A percentile compares a stretch with the other conserved stretches of the same genome.
Conservation (phyloP, 2,888 invertebrate genomes). For the Melipona bicolor region DNA sequence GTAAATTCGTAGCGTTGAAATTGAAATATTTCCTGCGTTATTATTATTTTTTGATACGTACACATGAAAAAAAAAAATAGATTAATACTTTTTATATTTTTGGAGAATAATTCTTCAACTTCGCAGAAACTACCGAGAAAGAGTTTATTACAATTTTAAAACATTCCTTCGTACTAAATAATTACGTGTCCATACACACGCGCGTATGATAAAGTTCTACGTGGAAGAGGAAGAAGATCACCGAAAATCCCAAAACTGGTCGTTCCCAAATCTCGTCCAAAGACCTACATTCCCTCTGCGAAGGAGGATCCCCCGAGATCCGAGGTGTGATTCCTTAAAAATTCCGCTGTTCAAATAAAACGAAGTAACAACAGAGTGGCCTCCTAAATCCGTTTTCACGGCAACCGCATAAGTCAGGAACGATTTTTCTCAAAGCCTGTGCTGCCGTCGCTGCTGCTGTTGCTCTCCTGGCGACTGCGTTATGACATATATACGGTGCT, state of each 20-base stretch:
- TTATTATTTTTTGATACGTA: not conserved
- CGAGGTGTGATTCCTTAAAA: conserved; percentile 2
- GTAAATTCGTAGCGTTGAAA: not conserved
- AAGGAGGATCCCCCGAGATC: not conserved
- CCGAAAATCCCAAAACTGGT: not conserved
- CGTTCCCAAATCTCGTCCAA: not conserved
- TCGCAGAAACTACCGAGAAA: not conserved
- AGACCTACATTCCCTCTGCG: not conserved
- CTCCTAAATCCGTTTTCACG: conserved; percentile 57
- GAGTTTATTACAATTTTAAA: not conserved
- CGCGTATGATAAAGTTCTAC: not conserved
- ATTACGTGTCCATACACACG: not conserved
- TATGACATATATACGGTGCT: conserved; percentile 61
- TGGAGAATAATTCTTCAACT: not conserved
- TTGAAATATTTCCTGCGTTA: not conserved
- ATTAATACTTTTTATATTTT: not conserved
- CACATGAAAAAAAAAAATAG: no score
- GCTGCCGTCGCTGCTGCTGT: not conserved
- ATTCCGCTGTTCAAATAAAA: not conserved
- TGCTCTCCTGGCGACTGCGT: conserved; percentile 37
- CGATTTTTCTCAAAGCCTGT: conserved; percentile 55
- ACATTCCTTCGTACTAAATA: not conserved
- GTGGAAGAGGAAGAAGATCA: no score
- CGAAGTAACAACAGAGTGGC: not conserved
- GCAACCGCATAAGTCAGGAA: conserved; percentile 53